Percentiles rank a stretch among this genome's conserved stretches.
Conservation (phyloP, 2,797 vertebrate genomes). For the Morus bassanus region DNA sequence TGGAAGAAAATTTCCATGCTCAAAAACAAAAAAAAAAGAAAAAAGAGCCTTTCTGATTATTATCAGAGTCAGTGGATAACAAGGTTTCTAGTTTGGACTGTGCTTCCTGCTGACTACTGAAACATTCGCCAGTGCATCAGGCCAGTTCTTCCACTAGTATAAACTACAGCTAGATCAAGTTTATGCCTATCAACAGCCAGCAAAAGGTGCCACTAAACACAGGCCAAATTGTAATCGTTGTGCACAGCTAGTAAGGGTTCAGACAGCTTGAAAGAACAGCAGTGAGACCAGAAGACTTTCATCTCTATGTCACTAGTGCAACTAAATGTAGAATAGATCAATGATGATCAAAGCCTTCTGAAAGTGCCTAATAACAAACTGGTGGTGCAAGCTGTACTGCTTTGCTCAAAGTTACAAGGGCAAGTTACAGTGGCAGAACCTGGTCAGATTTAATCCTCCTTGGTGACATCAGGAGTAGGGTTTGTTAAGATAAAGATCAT, state of each 20-base stretch:
- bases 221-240: not conserved
- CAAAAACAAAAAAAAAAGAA: not conserved
- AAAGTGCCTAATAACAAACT: not conserved
- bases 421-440: not conserved
- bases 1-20: not conserved
- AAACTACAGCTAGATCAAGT: not conserved
- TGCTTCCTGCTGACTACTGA: not conserved
- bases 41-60: not conserved
- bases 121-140: not conserved
- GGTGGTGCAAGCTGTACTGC: not conserved
- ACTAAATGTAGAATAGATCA: not conserved
- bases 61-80: not conserved
- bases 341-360: slow-evolving; percentile 25
- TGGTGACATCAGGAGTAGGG: not conserved
- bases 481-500: not conserved
- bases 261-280: slow-evolving; percentile 3
- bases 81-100: not conserved
- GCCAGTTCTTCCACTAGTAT: not conserved
- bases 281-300: slow-evolving; percentile 10
- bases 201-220: not conserved
- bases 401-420: not conserved
- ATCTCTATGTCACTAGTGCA: slow-evolving; percentile 2
- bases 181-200: not conserved
- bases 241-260: not conserved
- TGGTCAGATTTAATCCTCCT: not conserved